A percentile compares a stretch with the other conserved stretches of the same genome.
Conservation (phyloP, 2,888 invertebrate species). For the Apamea crenata region DNA sequence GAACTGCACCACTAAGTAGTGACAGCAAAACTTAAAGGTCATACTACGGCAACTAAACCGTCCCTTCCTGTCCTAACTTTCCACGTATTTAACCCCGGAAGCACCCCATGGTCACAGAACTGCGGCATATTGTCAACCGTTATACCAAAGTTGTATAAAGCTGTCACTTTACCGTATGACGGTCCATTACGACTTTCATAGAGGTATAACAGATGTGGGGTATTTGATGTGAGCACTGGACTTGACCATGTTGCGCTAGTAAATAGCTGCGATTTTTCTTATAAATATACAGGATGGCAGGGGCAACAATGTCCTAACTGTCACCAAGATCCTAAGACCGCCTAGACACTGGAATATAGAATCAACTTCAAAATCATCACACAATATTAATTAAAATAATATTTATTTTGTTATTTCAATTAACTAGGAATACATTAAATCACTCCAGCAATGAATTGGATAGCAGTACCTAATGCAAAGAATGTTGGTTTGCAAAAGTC, state of each 20-base stretch:
- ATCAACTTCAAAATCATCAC: neutral
- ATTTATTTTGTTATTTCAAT: neutral
- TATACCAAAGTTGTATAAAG: constrained; percentile 65
- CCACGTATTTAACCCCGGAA: constrained; percentile 22
- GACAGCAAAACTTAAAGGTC: constrained; percentile 34
- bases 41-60: neutral
- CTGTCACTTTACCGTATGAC: constrained; percentile 54
- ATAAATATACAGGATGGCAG: neutral
- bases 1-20: neutral
- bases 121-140: constrained; percentile 19
- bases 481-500: neutral
- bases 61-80: constrained; percentile 1
- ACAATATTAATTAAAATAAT: neutral
- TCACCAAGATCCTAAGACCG: too few relatives aligned
- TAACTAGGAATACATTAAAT: neutral
- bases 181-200: constrained; percentile 65
- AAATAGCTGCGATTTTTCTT: neutral
- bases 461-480: neutral
- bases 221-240: constrained; percentile 52
- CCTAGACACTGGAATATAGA: neutral
- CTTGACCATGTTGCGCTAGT: constrained; percentile 12
- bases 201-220: constrained; percentile 38
- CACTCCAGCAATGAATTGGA: neutral
- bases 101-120: constrained; percentile 11
- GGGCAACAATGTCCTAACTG: too few relatives aligned